These are phyloP conservation scores for Leuciscus idus DNA, from an alignment of 2,113 vertebrate species.

Conservation along the genomic window DNA sequence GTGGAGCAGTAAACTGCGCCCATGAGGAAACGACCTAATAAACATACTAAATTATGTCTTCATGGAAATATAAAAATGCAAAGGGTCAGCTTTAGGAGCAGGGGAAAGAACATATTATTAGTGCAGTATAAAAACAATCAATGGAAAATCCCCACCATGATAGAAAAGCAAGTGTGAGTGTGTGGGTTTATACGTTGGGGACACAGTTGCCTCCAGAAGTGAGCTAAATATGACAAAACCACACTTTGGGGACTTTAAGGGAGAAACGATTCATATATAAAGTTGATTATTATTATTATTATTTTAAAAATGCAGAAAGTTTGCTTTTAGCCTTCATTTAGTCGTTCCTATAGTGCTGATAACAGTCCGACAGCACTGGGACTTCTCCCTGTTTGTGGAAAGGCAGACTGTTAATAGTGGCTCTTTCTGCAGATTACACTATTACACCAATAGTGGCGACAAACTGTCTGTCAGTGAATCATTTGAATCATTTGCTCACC, in stretches of 20 bases:
- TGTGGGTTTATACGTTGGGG: background rate
- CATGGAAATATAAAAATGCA: slow-evolving; percentile 25
- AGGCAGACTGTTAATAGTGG: background rate
- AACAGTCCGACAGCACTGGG: background rate
- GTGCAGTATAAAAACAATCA: slow-evolving; percentile 23
- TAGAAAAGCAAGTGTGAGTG: background rate
- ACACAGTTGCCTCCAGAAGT: background rate
- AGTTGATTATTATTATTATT: background rate
- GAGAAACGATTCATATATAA: background rate
- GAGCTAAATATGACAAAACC: background rate
- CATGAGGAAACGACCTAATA: slow-evolving; percentile 8
- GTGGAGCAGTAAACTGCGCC: background rate
- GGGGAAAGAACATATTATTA: slow-evolving; percentile 23
- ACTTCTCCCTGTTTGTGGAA: background rate
- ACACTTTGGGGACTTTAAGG: background rate
- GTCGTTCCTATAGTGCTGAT: background rate
- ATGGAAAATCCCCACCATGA: slow-evolving; percentile 14
- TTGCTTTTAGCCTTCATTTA: background rate
- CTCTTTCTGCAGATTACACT: background rate
- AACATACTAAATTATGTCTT: slow-evolving; percentile 24
- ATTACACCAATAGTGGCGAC: no score
- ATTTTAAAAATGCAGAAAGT: background rate
- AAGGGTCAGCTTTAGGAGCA: background rate
- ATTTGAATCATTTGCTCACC: background rate
- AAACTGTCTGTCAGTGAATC: background rate